Conservation (phyloP, 2,888 invertebrate genomes). For the Tipula confusa region DNA sequence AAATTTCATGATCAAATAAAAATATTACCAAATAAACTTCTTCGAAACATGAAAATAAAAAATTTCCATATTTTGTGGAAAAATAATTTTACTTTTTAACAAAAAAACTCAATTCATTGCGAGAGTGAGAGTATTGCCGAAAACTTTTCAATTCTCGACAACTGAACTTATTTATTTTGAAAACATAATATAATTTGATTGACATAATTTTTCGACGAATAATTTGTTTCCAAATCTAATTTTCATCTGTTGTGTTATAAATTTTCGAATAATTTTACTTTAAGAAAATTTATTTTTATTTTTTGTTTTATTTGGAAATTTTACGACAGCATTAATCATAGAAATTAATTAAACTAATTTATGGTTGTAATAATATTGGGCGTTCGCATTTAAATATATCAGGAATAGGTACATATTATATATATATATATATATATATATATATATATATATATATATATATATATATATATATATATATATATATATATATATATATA, state of each 20-base stretch:
- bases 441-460: too few relatives aligned
- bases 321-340: not conserved
- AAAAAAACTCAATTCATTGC: not conserved
- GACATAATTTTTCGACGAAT: not conserved
- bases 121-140: not conserved
- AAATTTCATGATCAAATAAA: not conserved
- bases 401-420: too few relatives aligned
- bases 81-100: not conserved
- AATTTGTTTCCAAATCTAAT: not conserved
- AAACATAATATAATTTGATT: not conserved
- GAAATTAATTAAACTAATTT: not conserved
- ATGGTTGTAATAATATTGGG: not conserved
- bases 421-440: too few relatives aligned
- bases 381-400: too few relatives aligned
- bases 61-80: not conserved
- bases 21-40: constrained; percentile 25
- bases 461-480: too few relatives aligned
- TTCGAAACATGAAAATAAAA: not conserved
- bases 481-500: too few relatives aligned
- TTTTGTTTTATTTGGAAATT: not conserved
- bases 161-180: not conserved
- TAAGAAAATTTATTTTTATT: too few relatives aligned
- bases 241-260: constrained; percentile 20
- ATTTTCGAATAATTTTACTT: not conserved
- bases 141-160: not conserved